Base-by-base conservation (phyloP, 1,140 invertebrate genomes). In the Pogonognathellus flavescens region DNA sequence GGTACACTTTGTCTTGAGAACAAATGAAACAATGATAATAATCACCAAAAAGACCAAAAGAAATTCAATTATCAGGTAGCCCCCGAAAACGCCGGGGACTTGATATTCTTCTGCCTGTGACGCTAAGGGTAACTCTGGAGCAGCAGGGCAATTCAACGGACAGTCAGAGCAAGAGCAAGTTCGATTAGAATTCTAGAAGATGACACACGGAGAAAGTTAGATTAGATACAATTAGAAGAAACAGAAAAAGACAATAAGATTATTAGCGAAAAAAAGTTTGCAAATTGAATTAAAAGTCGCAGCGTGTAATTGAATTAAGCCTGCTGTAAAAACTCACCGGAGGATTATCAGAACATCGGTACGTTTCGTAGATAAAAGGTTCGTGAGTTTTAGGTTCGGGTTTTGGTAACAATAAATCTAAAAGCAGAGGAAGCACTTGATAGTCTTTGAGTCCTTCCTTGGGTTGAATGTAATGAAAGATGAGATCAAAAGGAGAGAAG, bases 401-500 rank as follows among this genome's bases (percentile, higher is more conserved):
- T 31, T 53, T 25, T 80, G 53, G 52, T 13, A 31, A 11, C 13
- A 55, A 31, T 8, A 80, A 10, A n/a, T 80, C 70, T 10, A 55
- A 41, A 16, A 66, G 66, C 9, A 55, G 49, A 11, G 31, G 62
- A 22, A 57, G 66, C 16, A 53, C 55, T 25, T 16, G 84, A 80
- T 80, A 52, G 60, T 80, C 60, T 52, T 84, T 84, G 18, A 41
- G 41, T 10, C 92, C 90, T 4, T 89, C 89, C 31, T 76, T 76
- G 25, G 70, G 70, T 16, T 76, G 41, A 16, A 76, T 16, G 62
- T 91, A 90, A 8, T 92, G 90, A 89, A 96, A 97, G 81, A 93
- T 94, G 57, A 97, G 96, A 91, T 95, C 93, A 90, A 98, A 97
- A 16, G 96, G 96, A 86, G 96, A 94, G 88, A 92, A 94, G 0